Evolutionary conservation across 2,113 vertebrate genomes (phyloP).

Genomic region (Oxyura jamaicensis): DNA sequence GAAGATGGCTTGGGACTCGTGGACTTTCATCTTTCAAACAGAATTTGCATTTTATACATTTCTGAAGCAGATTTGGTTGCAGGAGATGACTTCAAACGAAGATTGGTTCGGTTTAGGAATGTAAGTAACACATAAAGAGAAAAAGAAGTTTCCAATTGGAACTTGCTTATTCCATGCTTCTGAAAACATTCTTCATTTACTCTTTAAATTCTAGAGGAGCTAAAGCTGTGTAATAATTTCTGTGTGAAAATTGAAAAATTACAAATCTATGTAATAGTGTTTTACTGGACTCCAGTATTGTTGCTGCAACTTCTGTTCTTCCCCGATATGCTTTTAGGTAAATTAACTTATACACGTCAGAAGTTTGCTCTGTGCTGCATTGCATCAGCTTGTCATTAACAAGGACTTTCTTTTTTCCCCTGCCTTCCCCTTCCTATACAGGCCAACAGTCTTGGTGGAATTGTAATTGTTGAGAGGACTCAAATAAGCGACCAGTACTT

Average conservation of each 20-base stretch:
- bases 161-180: neutral
- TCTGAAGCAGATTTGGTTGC: slow-evolving; percentile 90
- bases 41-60: slow-evolving; percentile 86
- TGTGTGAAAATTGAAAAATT: neutral
- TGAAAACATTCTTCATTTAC: neutral
- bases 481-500: slow-evolving; percentile 88
- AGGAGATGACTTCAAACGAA: slow-evolving; percentile 86
- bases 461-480: slow-evolving; percentile 89
- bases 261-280: neutral
- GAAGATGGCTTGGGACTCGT: slow-evolving; percentile 84
- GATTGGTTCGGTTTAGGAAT: slow-evolving; percentile 89
- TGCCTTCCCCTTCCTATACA: slow-evolving; percentile 43
- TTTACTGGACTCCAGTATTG: neutral
- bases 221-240: neutral
- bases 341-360: neutral
- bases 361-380: neutral
- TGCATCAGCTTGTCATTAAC: neutral
- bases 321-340: neutral
- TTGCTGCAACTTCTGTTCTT: neutral
- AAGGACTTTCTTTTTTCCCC: neutral
- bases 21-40: slow-evolving; percentile 90
- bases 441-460: slow-evolving; percentile 79
- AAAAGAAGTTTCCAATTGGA: neutral
- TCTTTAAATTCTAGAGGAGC: neutral
- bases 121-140: slow-evolving; percentile 75